Evolutionary conservation across 37 sponge, comb jelly and placozoan genomes (phyloP).

Genomic region (Halisarca cf. caerulea): DNA sequence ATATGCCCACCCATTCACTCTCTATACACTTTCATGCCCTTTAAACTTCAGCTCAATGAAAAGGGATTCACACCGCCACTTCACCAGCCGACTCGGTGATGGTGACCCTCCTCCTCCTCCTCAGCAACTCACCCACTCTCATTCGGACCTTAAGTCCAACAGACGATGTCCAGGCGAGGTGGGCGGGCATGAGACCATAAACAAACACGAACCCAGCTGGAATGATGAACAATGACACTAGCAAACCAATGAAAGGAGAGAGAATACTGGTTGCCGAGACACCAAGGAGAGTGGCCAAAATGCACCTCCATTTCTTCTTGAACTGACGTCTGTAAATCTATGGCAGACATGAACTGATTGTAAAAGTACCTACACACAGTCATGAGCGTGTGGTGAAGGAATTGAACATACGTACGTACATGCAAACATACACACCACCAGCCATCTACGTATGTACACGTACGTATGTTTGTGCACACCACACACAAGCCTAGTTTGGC

Average conservation of each 20-base stretch:
- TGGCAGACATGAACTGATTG: background rate
- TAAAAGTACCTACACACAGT: background rate
- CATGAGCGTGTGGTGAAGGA: too few relatives aligned
- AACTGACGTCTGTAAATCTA: background rate
- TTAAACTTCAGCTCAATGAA: too few relatives aligned
- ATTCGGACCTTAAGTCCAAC: background rate
- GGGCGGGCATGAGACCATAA: constrained; percentile 44
- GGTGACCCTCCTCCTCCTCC: background rate
- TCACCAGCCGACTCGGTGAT: background rate
- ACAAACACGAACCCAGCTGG: constrained; percentile 22
- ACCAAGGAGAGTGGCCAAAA: background rate
- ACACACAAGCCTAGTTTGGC: too few relatives aligned
- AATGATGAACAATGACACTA: constrained; percentile 20
- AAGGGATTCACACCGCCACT: too few relatives aligned
- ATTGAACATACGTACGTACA: too few relatives aligned
- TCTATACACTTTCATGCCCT: too few relatives aligned
- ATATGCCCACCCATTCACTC: too few relatives aligned
- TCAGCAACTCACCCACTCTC: background rate
- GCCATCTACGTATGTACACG: too few relatives aligned
- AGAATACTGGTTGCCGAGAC: background rate
- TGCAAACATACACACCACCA: too few relatives aligned
- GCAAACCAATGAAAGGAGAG: constrained; percentile 18
- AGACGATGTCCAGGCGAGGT: constrained; percentile 27
- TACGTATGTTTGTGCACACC: too few relatives aligned
- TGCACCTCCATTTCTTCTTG: constrained; percentile 22